Evolutionary conservation across 37 sponge, comb jelly and placozoan species (phyloP), one percentile per base, ranked within the genome.

Genomic region (Chondrosia reniformis): DNA sequence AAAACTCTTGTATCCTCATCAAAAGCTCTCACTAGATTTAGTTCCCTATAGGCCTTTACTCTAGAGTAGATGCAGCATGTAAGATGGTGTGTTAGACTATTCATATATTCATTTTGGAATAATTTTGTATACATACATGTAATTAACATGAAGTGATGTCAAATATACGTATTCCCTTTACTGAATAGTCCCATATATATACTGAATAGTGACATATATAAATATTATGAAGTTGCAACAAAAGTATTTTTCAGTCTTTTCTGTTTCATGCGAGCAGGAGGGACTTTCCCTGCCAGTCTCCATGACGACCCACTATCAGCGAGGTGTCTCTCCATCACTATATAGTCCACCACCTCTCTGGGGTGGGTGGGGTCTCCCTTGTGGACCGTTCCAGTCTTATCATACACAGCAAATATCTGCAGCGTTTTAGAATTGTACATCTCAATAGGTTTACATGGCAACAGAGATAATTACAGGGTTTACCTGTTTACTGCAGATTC

Each of bases 311-410:
- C 37, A n/a, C 72, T 76, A 4, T 42, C 46, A 7, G 27, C 46
- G 40, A 91, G 44, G 36, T 77, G 79, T 63, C 92, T 52, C 54
- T 91, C 92, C 54, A 91, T 67, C 32, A 87, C 88, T 13, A 91
- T 79, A 65, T 91, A 87, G 76, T 87, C 85, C 5, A 91, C 77
- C 34, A 84, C 88, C 28, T 52, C 49, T 39, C 37, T 78, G 8
- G 85, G 88, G 45, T 27, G 62, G 22, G 37, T 55, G 0, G 81
- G 85, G 45, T 91, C 65, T 43, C 92, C 88, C 2, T 62, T 42
- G 1, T 83, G 0, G 33, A 91, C 28, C 38, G 67, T 58, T 0
- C 88, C 85, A 5, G 56, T 46, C 4, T 74, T 33, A 55, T 78
- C 78, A 78, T 87, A 81, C 32, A 84, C 79, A 33, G 82, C 85